Percentiles rank a stretch among this genome's conserved stretches.
These are phyloP conservation scores for Redunca redunca DNA, from an alignment of 2,113 vertebrate genomes.

Conservation along the genomic window DNA sequence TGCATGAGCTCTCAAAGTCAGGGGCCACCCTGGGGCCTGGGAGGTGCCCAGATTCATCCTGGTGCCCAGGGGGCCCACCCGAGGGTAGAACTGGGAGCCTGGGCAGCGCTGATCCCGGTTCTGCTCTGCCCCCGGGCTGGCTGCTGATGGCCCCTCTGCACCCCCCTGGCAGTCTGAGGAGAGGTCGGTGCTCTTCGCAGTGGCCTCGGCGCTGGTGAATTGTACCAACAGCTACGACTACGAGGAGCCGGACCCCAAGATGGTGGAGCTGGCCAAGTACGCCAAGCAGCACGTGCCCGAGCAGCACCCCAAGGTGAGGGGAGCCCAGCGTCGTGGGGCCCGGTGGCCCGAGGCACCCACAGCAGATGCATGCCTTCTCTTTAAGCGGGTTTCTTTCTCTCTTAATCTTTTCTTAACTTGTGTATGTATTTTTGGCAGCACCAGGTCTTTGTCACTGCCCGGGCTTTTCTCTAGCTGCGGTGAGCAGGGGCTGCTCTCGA, in stretches of 20 bases:
- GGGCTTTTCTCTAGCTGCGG: neutral
- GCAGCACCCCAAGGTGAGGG: constrained; percentile 94
- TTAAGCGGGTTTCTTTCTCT: neutral
- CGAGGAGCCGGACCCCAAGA: constrained; percentile 93
- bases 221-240: constrained; percentile 97
- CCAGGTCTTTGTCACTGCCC: neutral
- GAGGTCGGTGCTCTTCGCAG: constrained; percentile 92
- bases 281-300: constrained; percentile 97
- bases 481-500: neutral
- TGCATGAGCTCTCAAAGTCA: neutral
- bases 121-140: neutral
- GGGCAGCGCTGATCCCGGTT: rapidly evolving
- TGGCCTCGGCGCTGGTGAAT: constrained; percentile 94
- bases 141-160: rapidly evolving
- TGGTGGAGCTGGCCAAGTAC: constrained; percentile 97
- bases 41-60: neutral
- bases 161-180: constrained; percentile 86
- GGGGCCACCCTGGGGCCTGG: neutral
- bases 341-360: rapidly evolving
- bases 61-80: rapidly evolving
- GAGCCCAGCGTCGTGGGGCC: rapidly evolving
- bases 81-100: rapidly evolving
- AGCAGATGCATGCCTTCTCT: neutral
- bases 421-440: neutral
- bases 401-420: neutral